These are phyloP conservation scores for Heliconius hortense DNA, from an alignment of 2,888 invertebrate genomes.

Conservation along the genomic window DNA sequence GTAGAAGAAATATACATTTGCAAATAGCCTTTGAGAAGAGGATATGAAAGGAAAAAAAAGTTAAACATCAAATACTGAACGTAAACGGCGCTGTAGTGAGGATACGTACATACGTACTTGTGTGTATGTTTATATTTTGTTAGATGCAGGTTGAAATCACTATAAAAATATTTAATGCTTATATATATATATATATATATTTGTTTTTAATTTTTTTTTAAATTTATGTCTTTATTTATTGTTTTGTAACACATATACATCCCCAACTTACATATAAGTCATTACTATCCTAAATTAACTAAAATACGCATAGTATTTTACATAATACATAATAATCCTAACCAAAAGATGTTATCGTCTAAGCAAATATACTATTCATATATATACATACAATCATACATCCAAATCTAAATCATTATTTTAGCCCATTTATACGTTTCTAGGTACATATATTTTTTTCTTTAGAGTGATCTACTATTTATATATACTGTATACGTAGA, in stretches of 20 bases:
- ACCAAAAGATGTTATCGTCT: background rate
- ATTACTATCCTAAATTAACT: no score
- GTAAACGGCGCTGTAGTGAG: background rate
- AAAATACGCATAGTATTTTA: no score
- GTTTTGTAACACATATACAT: no score
- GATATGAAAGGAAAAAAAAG: conserved; percentile 16
- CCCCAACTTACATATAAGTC: no score
- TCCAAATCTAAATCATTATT: no score
- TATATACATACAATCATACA: background rate
- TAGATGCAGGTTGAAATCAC: background rate
- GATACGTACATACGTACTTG: background rate
- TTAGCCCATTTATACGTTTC: no score
- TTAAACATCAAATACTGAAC: conserved; percentile 11
- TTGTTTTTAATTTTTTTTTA: no score
- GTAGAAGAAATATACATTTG: conserved; percentile 16
- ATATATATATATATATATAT: no score
- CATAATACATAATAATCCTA: background rate
- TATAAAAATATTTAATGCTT: background rate
- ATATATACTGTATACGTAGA: background rate
- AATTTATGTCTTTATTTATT: no score
- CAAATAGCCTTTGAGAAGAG: conserved; percentile 18
- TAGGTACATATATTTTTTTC: no score
- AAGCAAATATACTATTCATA: background rate
- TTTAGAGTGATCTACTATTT: no score
- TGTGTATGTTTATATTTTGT: background rate